phyloP scores from a whole-genome alignment of 2,888 invertebrate species.

The Hymenopus coronatus region DNA sequence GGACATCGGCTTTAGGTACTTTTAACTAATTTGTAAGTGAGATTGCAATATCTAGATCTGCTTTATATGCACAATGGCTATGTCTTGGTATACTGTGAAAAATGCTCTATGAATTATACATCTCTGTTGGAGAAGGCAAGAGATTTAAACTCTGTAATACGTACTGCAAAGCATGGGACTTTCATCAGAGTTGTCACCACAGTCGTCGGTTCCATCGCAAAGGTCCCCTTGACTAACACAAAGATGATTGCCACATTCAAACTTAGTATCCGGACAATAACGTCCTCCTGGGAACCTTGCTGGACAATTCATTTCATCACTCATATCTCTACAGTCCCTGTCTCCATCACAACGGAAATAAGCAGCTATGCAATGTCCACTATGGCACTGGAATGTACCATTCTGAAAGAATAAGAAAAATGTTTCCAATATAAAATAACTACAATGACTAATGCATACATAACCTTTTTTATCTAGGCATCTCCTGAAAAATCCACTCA shows the following conservation, averaged over 20 bases:
- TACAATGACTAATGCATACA: no score
- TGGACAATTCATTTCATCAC: constrained; percentile 86
- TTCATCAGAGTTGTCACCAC: constrained; percentile 90
- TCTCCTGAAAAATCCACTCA: no score
- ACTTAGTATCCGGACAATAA: constrained; percentile 85
- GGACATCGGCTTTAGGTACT: no score
- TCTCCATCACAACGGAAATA: constrained; percentile 89
- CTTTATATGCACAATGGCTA: no score
- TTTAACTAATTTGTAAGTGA: no score
- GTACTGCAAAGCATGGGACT: constrained; percentile 67
- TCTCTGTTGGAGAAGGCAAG: neutral
- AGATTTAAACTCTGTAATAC: constrained; percentile 36
- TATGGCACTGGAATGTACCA: constrained; percentile 87
- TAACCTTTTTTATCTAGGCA: no score
- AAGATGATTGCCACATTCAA: constrained; percentile 87
- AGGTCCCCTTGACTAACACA: constrained; percentile 87
- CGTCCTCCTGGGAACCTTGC: constrained; percentile 83
- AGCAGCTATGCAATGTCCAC: constrained; percentile 88
- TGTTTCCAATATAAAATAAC: no score
- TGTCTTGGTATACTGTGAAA: no score
- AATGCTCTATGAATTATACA: no score
- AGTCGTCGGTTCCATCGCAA: constrained; percentile 92
- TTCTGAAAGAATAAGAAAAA: constrained; percentile 48
- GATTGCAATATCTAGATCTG: no score
- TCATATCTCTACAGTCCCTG: constrained; percentile 83